Conservation (phyloP, 2,888 invertebrate species). For the Eucera pruinosa region DNA sequence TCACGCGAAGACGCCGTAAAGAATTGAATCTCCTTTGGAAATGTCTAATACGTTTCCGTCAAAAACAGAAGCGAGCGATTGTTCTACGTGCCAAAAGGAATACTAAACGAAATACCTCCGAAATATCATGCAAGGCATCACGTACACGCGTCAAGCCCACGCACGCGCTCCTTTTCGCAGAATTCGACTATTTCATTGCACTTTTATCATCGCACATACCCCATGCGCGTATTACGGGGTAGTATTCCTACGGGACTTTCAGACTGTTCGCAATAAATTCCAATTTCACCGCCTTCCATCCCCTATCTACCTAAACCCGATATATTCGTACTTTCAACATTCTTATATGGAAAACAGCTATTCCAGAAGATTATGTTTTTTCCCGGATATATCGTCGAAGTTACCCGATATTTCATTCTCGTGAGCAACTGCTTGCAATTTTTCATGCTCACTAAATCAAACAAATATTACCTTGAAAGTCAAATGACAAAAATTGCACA, state of each 20-base stretch:
- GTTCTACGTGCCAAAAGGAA: background rate
- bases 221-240: background rate
- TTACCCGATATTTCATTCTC: background rate
- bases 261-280: constrained; percentile 49
- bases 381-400: background rate
- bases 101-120: background rate
- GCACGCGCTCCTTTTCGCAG: constrained; percentile 17
- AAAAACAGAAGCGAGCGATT: background rate
- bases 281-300: constrained; percentile 48
- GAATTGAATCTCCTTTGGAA: background rate
- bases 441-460: background rate
- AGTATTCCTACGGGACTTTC: constrained; percentile 35
- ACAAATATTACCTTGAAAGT: no score
- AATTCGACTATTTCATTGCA: constrained; percentile 37
- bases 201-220: constrained; percentile 25
- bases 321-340: constrained; percentile 1
- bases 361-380: background rate
- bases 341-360: background rate
- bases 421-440: background rate
- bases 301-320: constrained; percentile 41
- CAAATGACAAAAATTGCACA: no score
- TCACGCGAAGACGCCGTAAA: no score
- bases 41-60: no score
- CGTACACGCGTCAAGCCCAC: constrained; percentile 3
- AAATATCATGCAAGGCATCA: background rate